phyloP scores from a whole-genome alignment of 1,140 invertebrate genomes.

The Apocrypta bakeri region DNA sequence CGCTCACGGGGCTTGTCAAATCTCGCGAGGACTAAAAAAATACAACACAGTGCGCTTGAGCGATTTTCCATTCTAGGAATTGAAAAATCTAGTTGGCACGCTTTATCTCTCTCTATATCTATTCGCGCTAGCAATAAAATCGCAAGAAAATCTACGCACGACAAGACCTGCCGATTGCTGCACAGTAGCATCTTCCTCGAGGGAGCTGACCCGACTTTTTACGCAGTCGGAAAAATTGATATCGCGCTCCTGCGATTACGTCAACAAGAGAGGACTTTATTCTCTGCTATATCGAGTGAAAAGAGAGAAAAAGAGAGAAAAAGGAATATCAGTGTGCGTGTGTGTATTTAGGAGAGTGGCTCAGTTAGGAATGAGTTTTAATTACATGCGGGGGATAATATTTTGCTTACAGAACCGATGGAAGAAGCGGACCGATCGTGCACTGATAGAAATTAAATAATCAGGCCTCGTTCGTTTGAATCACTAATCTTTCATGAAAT shows the following conservation, averaged over 20 bases:
- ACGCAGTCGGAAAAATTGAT: constrained; percentile 61
- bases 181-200: constrained; percentile 40
- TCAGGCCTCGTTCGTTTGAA: too few species aligned
- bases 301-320: constrained; percentile 41
- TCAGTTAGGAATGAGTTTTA: neutral
- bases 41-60: neutral
- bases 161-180: neutral
- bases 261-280: neutral
- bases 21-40: neutral
- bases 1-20: neutral
- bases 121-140: neutral
- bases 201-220: constrained; percentile 66
- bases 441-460: too few species aligned
- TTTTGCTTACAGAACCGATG: constrained; percentile 34
- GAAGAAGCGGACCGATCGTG: neutral
- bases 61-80: neutral
- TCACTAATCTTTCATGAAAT: too few species aligned
- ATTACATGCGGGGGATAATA: constrained; percentile 37
- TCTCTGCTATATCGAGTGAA: constrained; percentile 5
- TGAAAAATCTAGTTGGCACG: neutral
- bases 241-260: constrained; percentile 53
- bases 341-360: neutral
- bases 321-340: neutral
- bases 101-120: too few species aligned
- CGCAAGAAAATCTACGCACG: neutral